Evolutionary conservation across 2,113 vertebrate genomes (phyloP).

Genomic region (Casuarius casuarius): DNA sequence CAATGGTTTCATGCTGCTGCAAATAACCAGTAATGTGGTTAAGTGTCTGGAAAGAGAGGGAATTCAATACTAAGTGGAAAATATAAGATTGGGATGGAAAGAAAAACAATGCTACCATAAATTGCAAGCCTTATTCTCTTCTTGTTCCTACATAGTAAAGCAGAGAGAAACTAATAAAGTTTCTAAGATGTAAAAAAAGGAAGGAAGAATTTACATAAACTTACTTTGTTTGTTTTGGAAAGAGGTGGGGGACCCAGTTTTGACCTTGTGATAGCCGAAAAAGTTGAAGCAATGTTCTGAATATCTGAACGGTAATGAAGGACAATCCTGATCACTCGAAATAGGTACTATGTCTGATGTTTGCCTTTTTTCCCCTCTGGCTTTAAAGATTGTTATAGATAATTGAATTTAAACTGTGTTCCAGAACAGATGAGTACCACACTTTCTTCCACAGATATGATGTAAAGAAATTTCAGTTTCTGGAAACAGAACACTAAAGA

Average conservation of each 20-base stretch:
- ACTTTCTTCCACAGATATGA: not conserved
- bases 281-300: not conserved
- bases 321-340: not conserved
- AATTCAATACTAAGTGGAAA: not conserved
- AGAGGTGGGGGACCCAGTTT: not conserved
- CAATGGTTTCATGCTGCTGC: not conserved
- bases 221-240: not conserved
- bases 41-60: not conserved
- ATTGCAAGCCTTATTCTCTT: not conserved
- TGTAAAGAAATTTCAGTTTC: not conserved
- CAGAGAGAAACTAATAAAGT: accelerated
- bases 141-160: not conserved
- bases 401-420: not conserved
- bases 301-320: not conserved
- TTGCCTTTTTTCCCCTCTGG: not conserved
- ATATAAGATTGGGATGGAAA: not conserved
- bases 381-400: not conserved
- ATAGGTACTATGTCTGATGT: accelerated
- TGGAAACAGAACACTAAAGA: not conserved
- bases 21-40: not conserved
- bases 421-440: not conserved
- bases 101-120: not conserved
- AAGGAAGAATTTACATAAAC: not conserved
- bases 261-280: not conserved
- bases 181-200: not conserved